Conservation (phyloP, 2,797 vertebrate genomes). For the Remorina albescens region DNA sequence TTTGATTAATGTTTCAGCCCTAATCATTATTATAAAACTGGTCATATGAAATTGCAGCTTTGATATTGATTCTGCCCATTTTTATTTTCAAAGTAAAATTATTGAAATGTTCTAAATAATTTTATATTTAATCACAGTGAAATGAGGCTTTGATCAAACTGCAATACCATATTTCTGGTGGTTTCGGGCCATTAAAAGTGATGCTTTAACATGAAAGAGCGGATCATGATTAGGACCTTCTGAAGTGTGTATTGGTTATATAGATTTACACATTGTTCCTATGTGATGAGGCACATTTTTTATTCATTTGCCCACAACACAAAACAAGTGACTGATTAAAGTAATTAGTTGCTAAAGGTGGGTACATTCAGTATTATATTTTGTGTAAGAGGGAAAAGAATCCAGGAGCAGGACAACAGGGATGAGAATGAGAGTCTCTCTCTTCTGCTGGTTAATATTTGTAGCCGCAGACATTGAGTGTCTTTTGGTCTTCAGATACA, state of each 20-base stretch:
- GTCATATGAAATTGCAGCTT: too few species aligned
- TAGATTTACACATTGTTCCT: background rate
- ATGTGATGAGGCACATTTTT: background rate
- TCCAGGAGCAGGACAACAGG: background rate
- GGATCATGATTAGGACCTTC: background rate
- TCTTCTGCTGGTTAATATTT: background rate
- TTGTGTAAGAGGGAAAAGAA: background rate
- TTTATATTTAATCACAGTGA: background rate
- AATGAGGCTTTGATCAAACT: background rate
- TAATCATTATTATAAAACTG: too few species aligned
- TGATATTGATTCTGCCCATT: too few species aligned
- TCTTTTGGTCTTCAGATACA: conserved; percentile 65
- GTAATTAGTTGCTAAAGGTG: background rate
- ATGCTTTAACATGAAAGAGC: background rate
- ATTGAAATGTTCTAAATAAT: too few species aligned
- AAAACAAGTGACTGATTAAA: background rate
- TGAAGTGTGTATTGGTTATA: background rate
- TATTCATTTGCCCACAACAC: background rate
- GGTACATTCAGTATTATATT: background rate
- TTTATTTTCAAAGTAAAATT: too few species aligned
- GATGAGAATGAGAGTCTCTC: background rate
- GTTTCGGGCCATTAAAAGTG: background rate
- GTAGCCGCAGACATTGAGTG: background rate
- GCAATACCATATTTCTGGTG: background rate
- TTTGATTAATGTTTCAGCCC: too few species aligned